A percentile compares a stretch with the other conserved stretches of the same genome.
Conservation (phyloP, 2,888 invertebrate species). For the Helicoverpa assulta region DNA sequence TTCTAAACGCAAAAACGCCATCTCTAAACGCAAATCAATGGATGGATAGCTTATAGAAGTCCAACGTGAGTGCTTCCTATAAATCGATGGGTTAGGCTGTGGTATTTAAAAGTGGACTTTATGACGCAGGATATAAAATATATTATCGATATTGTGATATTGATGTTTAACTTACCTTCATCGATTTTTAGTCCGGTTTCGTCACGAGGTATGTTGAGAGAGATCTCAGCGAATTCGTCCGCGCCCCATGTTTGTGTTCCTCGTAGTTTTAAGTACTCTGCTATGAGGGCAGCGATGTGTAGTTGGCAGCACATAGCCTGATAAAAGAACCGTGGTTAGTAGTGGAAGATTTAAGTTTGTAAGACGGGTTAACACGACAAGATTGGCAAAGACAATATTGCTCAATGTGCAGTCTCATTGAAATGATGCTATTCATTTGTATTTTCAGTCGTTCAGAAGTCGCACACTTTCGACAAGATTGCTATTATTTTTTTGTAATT, state of each 20-base stretch:
- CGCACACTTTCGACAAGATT: too few relatives aligned
- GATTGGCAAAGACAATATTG: too few relatives aligned
- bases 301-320: slow-evolving; percentile 98
- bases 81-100: slow-evolving; percentile 74
- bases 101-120: slow-evolving; percentile 67
- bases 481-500: too few relatives aligned
- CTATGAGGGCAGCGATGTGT: slow-evolving; percentile 98
- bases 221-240: slow-evolving; percentile 94
- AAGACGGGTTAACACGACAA: neutral
- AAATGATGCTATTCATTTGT: too few relatives aligned
- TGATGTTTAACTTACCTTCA: slow-evolving; percentile 89
- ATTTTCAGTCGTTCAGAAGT: too few relatives aligned
- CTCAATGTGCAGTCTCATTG: too few relatives aligned
- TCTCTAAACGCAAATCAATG: too few relatives aligned
- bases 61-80: slow-evolving; percentile 19
- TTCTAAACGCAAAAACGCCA: too few relatives aligned
- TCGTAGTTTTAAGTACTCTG: slow-evolving; percentile 96
- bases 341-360: neutral
- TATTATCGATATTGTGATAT: slow-evolving; percentile 56
- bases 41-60: too few relatives aligned
- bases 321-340: slow-evolving; percentile 15
- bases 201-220: slow-evolving; percentile 96
- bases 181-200: slow-evolving; percentile 96
- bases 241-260: slow-evolving; percentile 95
- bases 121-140: slow-evolving; percentile 66